Conservation (phyloP, 1,140 invertebrate species). For the Diplogasteroides magnus region DNA sequence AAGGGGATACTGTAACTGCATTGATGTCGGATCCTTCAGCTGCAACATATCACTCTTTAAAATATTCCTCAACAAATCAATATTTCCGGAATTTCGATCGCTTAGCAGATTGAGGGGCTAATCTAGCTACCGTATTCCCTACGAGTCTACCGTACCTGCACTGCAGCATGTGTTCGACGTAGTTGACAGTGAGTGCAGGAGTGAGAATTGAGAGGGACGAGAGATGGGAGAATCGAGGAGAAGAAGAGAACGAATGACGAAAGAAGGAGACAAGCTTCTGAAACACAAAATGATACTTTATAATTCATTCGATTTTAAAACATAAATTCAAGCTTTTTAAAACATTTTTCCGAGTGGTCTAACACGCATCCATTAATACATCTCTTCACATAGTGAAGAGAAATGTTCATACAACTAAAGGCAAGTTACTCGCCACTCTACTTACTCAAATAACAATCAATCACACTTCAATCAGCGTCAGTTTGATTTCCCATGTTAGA, state of each 20-base stretch:
- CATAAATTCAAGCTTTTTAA: no score
- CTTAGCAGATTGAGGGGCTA: background rate
- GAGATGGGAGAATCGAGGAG: constrained; percentile 76
- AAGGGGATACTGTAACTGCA: background rate
- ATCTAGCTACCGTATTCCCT: constrained; percentile 65
- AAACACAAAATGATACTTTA: constrained; percentile 33
- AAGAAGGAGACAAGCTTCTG: constrained; percentile 85
- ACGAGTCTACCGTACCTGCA: constrained; percentile 84
- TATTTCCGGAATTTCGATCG: background rate
- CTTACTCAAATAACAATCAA: no score
- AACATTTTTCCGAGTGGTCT: no score
- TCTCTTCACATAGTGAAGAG: no score
- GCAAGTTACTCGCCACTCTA: no score
- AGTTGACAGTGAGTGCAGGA: constrained; percentile 87
- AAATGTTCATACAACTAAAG: no score
- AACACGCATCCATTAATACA: no score
- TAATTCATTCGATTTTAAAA: background rate
- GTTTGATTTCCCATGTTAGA: no score
- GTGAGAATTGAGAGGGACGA: constrained; percentile 88
- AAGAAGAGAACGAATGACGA: constrained; percentile 74
- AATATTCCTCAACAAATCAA: background rate
- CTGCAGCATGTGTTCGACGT: constrained; percentile 82
- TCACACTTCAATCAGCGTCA: no score
- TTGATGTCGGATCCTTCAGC: background rate
- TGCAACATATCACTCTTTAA: background rate